These are phyloP conservation scores for Orthosia gothica DNA, from an alignment of 2,888 invertebrate genomes.

Conservation along the genomic window DNA sequence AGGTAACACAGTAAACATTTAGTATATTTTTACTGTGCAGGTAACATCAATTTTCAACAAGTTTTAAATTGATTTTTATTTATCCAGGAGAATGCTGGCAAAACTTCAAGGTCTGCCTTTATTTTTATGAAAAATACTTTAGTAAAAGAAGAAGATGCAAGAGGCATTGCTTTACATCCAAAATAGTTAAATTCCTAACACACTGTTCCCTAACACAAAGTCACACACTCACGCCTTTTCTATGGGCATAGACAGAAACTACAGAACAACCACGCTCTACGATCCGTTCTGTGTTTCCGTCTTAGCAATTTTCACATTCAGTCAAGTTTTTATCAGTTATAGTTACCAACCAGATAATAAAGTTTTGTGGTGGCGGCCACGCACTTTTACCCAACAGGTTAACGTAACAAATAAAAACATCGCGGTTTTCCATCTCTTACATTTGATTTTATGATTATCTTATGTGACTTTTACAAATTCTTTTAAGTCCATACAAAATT, in stretches of 20 bases:
- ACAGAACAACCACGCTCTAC: neutral
- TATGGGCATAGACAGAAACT: neutral
- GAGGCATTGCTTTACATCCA: neutral
- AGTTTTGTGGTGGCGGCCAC: slow-evolving; percentile 89
- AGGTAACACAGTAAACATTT: no score
- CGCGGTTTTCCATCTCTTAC: neutral
- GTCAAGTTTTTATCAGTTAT: slow-evolving; percentile 58
- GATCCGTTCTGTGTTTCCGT: neutral
- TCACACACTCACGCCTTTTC: neutral
- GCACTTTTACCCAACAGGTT: slow-evolving; percentile 76
- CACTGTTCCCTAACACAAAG: neutral
- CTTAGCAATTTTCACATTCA: slow-evolving; percentile 7
- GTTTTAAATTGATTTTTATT: neutral
- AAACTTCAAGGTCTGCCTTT: slow-evolving; percentile 9
- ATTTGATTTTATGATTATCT: neutral
- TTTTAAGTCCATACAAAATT: slow-evolving; percentile 13
- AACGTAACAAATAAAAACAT: slow-evolving; percentile 71
- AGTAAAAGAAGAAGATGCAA: neutral
- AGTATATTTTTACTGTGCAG: no score
- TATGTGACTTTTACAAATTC: slow-evolving; percentile 9
- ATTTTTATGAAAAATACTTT: neutral
- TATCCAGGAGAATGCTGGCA: neutral
- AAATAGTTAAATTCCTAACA: neutral
- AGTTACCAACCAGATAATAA: slow-evolving; percentile 74
- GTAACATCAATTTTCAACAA: no score